A percentile compares a stretch with the other conserved stretches of the same genome.
phyloP scores from a whole-genome alignment of 2,113 vertebrate genomes.

The Cryptotis parvus region DNA sequence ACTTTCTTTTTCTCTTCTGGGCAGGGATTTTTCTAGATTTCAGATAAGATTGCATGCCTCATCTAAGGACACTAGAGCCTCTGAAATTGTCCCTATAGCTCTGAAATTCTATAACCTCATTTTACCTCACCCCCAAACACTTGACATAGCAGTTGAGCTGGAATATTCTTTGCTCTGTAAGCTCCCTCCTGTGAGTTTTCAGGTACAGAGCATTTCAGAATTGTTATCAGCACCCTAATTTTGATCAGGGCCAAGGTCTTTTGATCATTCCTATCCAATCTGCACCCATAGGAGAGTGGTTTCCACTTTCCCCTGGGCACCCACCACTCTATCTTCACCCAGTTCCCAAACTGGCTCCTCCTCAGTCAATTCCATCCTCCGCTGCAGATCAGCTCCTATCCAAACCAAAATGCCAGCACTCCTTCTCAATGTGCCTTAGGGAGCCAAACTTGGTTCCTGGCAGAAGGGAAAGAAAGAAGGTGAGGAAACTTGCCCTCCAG shows the following conservation, averaged over 20 bases:
- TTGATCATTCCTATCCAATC: accelerated
- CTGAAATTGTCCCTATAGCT: background rate
- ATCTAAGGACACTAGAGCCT: background rate
- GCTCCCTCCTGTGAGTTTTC: background rate
- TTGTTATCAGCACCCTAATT: background rate
- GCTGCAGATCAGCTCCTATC: background rate
- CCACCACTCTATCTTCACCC: background rate
- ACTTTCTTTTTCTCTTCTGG: background rate
- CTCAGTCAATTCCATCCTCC: background rate
- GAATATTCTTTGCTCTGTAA: background rate
- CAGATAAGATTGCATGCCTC: background rate
- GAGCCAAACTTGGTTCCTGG: background rate
- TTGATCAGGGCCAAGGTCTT: background rate
- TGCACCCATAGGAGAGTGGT: no score
- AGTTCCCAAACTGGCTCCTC: background rate
- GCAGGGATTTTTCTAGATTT: background rate
- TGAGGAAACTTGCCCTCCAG: background rate
- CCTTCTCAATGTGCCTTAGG: no score
- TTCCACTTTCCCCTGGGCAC: background rate
- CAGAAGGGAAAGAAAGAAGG: background rate
- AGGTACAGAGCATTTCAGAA: background rate
- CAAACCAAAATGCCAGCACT: background rate
- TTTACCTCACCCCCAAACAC: background rate
- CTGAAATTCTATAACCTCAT: background rate
- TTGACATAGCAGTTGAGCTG: background rate